phyloP scores from a whole-genome alignment of 1,140 invertebrate genomes.

The Zeugodacus cucurbitae region DNA sequence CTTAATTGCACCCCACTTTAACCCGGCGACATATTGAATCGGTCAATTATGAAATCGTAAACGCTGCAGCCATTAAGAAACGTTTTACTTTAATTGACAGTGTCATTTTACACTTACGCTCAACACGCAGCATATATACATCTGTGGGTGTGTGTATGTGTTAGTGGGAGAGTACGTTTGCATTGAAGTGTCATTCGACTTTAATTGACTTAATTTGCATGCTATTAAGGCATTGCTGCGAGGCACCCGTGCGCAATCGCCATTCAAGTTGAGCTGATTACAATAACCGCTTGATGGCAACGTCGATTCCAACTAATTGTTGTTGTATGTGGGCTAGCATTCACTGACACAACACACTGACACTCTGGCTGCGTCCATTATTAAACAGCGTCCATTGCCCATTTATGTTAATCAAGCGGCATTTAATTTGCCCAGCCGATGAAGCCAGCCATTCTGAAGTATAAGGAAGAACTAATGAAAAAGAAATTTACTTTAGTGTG shows the following conservation, averaged over 20 bases:
- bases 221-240: constrained; percentile 3
- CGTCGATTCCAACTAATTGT: too few relatives aligned
- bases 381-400: neutral
- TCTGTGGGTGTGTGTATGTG: neutral
- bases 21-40: neutral
- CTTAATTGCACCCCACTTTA: neutral
- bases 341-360: neutral
- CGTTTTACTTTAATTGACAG: constrained; percentile 23
- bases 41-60: constrained; percentile 12
- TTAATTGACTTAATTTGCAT: constrained; percentile 36
- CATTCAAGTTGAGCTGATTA: neutral
- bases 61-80: neutral
- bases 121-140: neutral
- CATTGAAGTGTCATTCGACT: neutral
- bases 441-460: neutral
- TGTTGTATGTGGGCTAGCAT: neutral
- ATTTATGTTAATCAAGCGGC: neutral
- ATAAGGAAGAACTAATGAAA: too few relatives aligned
- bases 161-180: neutral
- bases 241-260: neutral
- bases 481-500: too few relatives aligned
- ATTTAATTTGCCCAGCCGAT: neutral
- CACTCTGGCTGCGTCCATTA: neutral
- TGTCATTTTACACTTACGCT: neutral
- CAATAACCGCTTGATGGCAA: neutral